Conservation (phyloP, 2,113 vertebrate species). For the Cyphomyrus plagiostoma region DNA sequence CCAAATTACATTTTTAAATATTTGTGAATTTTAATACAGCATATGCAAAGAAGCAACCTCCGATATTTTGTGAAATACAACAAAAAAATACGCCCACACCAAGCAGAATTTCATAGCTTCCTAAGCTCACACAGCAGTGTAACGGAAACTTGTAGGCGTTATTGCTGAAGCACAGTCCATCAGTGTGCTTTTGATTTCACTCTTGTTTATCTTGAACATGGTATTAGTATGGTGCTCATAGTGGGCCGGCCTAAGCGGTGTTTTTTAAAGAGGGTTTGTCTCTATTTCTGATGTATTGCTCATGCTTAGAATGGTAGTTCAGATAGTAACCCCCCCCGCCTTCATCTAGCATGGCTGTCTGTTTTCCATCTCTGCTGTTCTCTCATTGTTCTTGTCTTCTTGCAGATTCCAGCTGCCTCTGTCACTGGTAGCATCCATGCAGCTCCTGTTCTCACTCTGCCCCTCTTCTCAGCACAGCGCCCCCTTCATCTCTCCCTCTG, state of each 20-base stretch:
- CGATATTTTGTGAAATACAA: background rate
- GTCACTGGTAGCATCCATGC: background rate
- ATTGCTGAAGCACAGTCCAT: background rate
- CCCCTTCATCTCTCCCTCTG: background rate
- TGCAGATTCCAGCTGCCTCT: background rate
- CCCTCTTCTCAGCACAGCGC: background rate
- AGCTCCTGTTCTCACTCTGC: background rate
- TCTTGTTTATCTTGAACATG: background rate
- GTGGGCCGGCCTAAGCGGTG: background rate
- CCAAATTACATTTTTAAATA: background rate
- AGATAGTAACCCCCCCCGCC: background rate
- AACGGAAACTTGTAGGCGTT: slow-evolving; percentile 20
- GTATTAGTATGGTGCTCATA: background rate
- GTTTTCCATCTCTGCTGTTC: background rate
- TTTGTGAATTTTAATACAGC: background rate
- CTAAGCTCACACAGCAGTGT: background rate
- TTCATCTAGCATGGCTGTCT: background rate
- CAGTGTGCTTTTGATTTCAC: slow-evolving; percentile 7
- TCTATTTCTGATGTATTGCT: background rate
- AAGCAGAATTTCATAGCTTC: background rate
- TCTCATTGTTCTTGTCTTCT: background rate
- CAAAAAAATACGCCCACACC: slow-evolving; percentile 18
- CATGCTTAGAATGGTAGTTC: background rate
- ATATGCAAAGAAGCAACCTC: background rate
- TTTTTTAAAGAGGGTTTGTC: background rate